phyloP scores from a whole-genome alignment of 2,888 invertebrate genomes.

The Leucoptera coffeella region DNA sequence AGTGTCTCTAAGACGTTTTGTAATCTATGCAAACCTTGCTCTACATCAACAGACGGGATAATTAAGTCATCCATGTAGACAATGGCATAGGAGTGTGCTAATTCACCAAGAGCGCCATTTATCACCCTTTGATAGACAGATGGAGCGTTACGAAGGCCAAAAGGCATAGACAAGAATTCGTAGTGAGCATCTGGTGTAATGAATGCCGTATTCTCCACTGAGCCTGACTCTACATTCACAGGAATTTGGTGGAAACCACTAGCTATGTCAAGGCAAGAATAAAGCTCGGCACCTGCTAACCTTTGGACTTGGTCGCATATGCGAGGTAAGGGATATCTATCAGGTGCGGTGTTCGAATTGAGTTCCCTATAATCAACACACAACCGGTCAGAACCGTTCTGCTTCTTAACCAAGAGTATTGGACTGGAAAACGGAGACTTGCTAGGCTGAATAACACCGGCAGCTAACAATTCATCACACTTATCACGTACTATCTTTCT shows the following conservation, averaged over 20 bases:
- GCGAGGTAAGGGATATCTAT: slow-evolving; percentile 8
- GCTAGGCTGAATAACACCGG: not conserved
- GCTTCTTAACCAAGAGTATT: slow-evolving; percentile 5
- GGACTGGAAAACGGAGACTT: slow-evolving; percentile 9
- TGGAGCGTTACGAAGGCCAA: no score
- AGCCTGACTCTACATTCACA: not conserved
- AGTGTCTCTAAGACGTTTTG: not conserved
- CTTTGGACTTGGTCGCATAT: slow-evolving; percentile 11
- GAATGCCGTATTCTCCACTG: not conserved
- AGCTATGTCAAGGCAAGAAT: slow-evolving; percentile 10
- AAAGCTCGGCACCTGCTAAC: slow-evolving; percentile 8
- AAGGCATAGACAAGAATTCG: not conserved
- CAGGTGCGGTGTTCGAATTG: slow-evolving; percentile 5
- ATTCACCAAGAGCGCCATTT: slow-evolving; percentile 10
- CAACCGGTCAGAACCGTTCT: not conserved
- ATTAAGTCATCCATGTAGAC: not conserved
- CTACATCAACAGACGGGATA: not conserved
- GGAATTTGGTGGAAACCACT: slow-evolving; percentile 9
- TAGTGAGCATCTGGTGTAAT: not conserved
- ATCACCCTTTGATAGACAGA: slow-evolving; percentile 15
- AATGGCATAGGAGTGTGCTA: not conserved
- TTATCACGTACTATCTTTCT: not conserved
- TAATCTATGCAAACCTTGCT: not conserved
- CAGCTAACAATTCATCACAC: not conserved
- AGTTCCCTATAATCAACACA: no score